These are phyloP conservation scores for Pyrgilauda ruficollis DNA, from an alignment of 2,113 vertebrate species.

Conservation along the genomic window DNA sequence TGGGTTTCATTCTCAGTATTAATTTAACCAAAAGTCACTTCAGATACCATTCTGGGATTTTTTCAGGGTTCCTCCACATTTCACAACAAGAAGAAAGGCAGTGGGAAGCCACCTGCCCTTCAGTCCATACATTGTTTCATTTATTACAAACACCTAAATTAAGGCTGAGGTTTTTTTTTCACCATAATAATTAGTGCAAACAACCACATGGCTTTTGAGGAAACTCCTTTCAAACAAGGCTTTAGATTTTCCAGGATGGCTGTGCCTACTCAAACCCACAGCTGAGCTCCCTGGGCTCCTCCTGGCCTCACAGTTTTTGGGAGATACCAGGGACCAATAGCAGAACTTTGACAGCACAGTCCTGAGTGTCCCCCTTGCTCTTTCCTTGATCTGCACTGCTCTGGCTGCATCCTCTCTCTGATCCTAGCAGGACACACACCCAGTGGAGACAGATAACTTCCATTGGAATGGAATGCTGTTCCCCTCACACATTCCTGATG, in stretches of 20 bases:
- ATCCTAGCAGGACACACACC: background rate
- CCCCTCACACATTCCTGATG: background rate
- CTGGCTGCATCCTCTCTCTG: background rate
- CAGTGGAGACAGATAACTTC: background rate
- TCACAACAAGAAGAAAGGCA: background rate
- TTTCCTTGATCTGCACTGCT: background rate
- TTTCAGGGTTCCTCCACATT: background rate
- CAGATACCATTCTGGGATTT: background rate
- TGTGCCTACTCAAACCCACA: background rate
- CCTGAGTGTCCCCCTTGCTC: background rate
- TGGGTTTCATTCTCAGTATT: background rate
- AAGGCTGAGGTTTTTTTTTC: background rate
- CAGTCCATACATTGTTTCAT: background rate
- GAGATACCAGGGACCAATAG: background rate
- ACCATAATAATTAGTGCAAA: background rate
- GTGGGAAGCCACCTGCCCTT: background rate
- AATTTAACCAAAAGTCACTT: background rate
- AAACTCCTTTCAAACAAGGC: background rate
- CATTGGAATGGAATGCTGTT: background rate
- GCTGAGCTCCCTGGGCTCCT: background rate
- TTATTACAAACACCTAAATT: background rate
- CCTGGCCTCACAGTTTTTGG: background rate
- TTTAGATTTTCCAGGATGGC: background rate
- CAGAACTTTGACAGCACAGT: background rate
- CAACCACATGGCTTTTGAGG: background rate